Conservation (phyloP, 2,888 invertebrate species). For the Nymphalis polychloros region DNA sequence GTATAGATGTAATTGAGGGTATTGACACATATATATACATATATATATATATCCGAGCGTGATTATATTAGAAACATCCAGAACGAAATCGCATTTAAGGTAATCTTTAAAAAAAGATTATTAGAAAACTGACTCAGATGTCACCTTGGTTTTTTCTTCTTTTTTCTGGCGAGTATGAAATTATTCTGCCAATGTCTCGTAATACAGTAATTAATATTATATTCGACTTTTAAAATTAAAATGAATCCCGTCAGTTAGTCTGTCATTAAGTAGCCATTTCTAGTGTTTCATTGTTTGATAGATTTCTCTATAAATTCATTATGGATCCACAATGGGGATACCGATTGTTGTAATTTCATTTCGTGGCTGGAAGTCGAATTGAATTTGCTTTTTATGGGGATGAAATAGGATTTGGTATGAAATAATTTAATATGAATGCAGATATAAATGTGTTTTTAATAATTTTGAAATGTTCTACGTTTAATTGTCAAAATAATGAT, state of each 20-base stretch:
- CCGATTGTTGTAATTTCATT: slow-evolving; percentile 61
- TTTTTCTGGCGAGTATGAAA: too few relatives aligned
- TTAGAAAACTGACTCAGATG: too few relatives aligned
- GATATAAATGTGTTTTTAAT: background rate
- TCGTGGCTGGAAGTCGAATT: slow-evolving; percentile 51
- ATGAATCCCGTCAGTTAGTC: background rate
- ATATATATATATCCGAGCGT: too few relatives aligned
- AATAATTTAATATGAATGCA: slow-evolving; percentile 19
- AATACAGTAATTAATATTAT: too few relatives aligned
- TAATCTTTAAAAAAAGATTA: too few relatives aligned
- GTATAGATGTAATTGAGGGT: too few relatives aligned
- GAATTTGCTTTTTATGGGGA: slow-evolving; percentile 34
- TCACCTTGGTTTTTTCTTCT: too few relatives aligned
- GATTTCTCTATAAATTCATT: slow-evolving; percentile 40
- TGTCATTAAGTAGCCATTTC: slow-evolving; percentile 19
- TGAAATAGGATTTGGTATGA: slow-evolving; percentile 15
- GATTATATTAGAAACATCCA: too few relatives aligned
- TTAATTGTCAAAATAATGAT: background rate
- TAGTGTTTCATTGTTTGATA: slow-evolving; percentile 29
- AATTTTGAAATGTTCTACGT: background rate
- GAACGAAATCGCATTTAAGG: too few relatives aligned
- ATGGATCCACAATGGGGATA: slow-evolving; percentile 41
- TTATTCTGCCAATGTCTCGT: too few relatives aligned
- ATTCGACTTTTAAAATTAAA: too few relatives aligned
- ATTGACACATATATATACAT: too few relatives aligned